Percentiles rank a stretch among this genome's conserved stretches.
Evolutionary conservation across 2,797 vertebrate species (phyloP).

Genomic region (Sebastiscus tertius): DNA sequence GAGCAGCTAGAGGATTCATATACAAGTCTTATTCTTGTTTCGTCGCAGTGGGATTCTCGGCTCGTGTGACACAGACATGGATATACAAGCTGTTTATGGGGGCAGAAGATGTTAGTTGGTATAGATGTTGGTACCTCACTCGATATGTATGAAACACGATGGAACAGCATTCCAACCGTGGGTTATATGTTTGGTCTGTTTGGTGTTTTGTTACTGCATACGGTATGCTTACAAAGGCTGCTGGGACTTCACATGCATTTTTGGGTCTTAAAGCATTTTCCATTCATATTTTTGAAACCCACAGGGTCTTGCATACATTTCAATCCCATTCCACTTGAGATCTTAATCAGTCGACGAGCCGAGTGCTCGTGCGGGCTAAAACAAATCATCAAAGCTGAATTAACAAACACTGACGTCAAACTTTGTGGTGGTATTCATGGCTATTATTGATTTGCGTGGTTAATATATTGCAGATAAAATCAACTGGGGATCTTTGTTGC

Average conservation of each 20-base stretch:
- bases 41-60: constrained; percentile 36
- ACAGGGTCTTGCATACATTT: not conserved
- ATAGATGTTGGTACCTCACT: constrained; percentile 56
- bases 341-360: not conserved
- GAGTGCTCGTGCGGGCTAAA: not conserved
- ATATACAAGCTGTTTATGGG: constrained; percentile 70
- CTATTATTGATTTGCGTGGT: not conserved
- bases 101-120: constrained; percentile 60
- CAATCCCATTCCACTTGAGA: not conserved
- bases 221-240: not conserved
- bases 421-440: not conserved
- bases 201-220: constrained; percentile 30
- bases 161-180: constrained; percentile 49
- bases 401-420: not conserved
- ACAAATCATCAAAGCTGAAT: not conserved
- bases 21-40: constrained; percentile 43
- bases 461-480: not conserved
- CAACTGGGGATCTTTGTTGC: not conserved
- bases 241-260: not conserved
- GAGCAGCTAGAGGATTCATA: constrained; percentile 39
- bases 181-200: constrained; percentile 47
- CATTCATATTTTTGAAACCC: constrained; percentile 5
- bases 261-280: constrained; percentile 8
- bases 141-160: constrained; percentile 59
- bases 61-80: constrained; percentile 55